A percentile compares a stretch with the other conserved stretches of the same genome.
Conservation (phyloP, 2,888 invertebrate species). For the Neoscelio sp. region DNA sequence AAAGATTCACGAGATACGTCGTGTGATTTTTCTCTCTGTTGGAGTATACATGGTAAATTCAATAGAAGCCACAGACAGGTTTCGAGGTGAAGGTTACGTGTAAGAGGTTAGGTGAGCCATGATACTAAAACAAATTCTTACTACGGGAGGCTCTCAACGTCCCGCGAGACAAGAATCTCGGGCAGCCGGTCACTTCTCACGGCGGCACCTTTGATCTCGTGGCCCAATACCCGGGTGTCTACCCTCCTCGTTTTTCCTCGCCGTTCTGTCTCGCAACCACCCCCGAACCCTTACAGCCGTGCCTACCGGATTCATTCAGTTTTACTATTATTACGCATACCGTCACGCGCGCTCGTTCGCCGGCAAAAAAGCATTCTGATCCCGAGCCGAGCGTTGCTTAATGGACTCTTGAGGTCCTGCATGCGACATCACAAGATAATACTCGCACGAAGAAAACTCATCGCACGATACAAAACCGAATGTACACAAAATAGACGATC, state of each 20-base stretch:
- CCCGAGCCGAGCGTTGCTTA: conserved; percentile 58
- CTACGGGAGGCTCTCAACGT: conserved; percentile 75
- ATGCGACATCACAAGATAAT: conserved; percentile 57
- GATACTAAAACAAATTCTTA: conserved; percentile 80
- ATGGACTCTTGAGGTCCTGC: conserved; percentile 61
- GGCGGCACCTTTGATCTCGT: conserved; percentile 80
- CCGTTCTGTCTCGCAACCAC: conserved; percentile 55
- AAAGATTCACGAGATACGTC: conserved; percentile 3
- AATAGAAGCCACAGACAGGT: conserved; percentile 62
- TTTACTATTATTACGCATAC: conserved; percentile 81
- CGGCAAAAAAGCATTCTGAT: conserved; percentile 67
- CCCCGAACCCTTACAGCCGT: conserved; percentile 58
- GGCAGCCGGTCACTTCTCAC: conserved; percentile 82
- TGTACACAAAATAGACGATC: neutral
- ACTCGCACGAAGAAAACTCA: conserved; percentile 56
- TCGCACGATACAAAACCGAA: conserved; percentile 31
- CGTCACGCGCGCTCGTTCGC: conserved; percentile 76
- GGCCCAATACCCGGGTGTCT: conserved; percentile 75
- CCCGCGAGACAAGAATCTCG: conserved; percentile 81
- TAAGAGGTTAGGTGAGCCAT: conserved; percentile 70
- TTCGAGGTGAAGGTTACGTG: conserved; percentile 68
- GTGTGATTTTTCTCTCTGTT: conserved; percentile 20
- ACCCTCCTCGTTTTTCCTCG: conserved; percentile 70
- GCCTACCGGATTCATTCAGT: conserved; percentile 76
- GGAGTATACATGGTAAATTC: conserved; percentile 33